Conservation (phyloP, 2,888 invertebrate genomes). For the Leptopilina drosophilae region DNA sequence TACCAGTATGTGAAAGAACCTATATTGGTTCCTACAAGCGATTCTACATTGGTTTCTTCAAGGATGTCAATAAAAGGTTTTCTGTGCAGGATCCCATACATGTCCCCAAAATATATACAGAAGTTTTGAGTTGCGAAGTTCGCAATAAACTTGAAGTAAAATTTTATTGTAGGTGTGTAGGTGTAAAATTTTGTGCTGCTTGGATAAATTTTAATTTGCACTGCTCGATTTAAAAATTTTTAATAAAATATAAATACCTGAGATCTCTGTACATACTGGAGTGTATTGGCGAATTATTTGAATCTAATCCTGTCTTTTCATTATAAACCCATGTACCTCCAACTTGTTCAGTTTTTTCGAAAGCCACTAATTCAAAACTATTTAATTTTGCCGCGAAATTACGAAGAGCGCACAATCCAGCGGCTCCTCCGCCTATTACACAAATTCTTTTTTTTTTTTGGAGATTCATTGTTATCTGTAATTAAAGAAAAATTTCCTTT, state of each 20-base stretch:
- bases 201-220: too few species aligned
- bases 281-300: constrained; percentile 84
- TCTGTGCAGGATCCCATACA: too few species aligned
- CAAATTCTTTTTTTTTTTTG: constrained; percentile 75
- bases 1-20: too few species aligned
- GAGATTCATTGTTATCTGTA: constrained; percentile 1
- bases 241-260: constrained; percentile 76
- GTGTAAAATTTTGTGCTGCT: too few species aligned
- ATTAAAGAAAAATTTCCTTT: neutral
- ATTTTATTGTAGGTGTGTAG: too few species aligned
- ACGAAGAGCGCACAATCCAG: constrained; percentile 83
- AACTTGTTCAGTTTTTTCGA: constrained; percentile 83
- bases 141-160: too few species aligned
- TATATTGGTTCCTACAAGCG: too few species aligned
- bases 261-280: constrained; percentile 90
- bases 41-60: too few species aligned
- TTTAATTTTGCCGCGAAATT: constrained; percentile 79
- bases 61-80: too few species aligned
- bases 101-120: too few species aligned
- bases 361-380: constrained; percentile 80
- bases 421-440: constrained; percentile 88
- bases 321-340: constrained; percentile 92
- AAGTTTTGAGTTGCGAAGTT: too few species aligned
- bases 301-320: constrained; percentile 81
- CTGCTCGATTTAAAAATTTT: too few species aligned